Base-by-base conservation (phyloP, 2,888 invertebrate genomes). In the Dexiosoma caninum region DNA sequence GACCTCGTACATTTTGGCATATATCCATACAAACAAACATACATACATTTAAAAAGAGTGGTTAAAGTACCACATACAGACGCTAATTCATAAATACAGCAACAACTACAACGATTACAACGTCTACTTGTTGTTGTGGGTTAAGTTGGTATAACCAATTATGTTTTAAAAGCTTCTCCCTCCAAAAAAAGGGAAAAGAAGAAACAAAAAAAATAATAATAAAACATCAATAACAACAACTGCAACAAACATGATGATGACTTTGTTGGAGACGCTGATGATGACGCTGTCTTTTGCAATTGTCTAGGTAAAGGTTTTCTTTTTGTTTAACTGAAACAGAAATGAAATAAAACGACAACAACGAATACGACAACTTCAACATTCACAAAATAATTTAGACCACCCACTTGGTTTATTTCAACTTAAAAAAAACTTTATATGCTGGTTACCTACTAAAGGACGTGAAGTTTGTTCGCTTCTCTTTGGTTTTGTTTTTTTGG, bases 101-200 rank as follows among this genome's bases (percentile, higher is more conserved):
- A 70, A 53, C 72, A 67, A 57, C 40, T 37, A n/a, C 21, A 37
- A 30, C 9, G 30, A 51, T 14, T 21, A 27, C 10, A 12, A 53
- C 10, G 21, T 66, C 3, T 51, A 40, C 14, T 37, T 55, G 14
- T 27, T 75, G 42, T 64, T 70, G 77, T 64, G 71, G 75, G 46
- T 71, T 71, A 71, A 76, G 60, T 80, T 71, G 71, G 75, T 80
- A 76, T 76, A 80, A 80, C 75, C 80, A 80, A 80, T 80, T 80
- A 80, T 80, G 70, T 53, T 80, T 75, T 75, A 66, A 75, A 80
- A 80, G 75, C 80, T 76, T 80, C 80, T 71, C 75, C 80, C 70
- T 80, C 59, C n/a, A 66, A 79, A 72, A 37, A 62, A n/a, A 14
- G 14, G 12, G 16, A 27, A 75, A 59, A 51, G 12, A 12, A 44